phyloP scores from a whole-genome alignment of 2,113 vertebrate species.

The Cochlearius cochlearius region DNA sequence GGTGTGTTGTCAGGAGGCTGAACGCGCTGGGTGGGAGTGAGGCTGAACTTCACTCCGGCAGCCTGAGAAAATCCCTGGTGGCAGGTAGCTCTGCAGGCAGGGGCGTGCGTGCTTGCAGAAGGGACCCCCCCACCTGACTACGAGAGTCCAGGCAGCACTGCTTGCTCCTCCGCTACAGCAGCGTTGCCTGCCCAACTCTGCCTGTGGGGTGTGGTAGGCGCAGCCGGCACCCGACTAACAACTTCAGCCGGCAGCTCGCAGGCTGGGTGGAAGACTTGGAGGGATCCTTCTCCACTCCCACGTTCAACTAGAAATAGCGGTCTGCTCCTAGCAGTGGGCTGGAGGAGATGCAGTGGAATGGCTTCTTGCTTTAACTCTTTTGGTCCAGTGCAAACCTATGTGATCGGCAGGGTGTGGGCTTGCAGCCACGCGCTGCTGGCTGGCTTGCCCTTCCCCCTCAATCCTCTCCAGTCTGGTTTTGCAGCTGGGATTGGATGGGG shows the following conservation, averaged over 20 bases:
- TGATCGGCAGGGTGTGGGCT: conserved; percentile 11
- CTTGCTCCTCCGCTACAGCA: accelerated
- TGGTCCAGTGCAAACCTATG: background rate
- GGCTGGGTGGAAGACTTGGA: background rate
- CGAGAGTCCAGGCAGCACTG: accelerated
- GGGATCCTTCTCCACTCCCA: background rate
- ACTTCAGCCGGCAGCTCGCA: background rate
- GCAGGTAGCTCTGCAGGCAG: background rate
- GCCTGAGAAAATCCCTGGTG: background rate
- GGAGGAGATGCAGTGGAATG: conserved; percentile 25
- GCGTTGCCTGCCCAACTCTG: background rate
- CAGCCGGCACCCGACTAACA: background rate
- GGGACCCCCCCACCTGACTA: accelerated
- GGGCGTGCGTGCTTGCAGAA: background rate
- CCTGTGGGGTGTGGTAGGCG: conserved; percentile 18
- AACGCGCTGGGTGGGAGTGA: background rate
- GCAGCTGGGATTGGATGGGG: background rate
- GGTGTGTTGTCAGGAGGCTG: conserved; percentile 4
- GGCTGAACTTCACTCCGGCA: background rate
- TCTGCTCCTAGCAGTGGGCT: background rate
- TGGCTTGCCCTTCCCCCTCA: background rate
- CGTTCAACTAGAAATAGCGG: background rate
- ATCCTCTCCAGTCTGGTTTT: background rate
- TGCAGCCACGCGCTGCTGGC: background rate
- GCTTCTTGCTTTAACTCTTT: conserved; percentile 37